Evolutionary conservation across 1,140 invertebrate genomes (phyloP).

Genomic region (Drosophila willistoni): DNA sequence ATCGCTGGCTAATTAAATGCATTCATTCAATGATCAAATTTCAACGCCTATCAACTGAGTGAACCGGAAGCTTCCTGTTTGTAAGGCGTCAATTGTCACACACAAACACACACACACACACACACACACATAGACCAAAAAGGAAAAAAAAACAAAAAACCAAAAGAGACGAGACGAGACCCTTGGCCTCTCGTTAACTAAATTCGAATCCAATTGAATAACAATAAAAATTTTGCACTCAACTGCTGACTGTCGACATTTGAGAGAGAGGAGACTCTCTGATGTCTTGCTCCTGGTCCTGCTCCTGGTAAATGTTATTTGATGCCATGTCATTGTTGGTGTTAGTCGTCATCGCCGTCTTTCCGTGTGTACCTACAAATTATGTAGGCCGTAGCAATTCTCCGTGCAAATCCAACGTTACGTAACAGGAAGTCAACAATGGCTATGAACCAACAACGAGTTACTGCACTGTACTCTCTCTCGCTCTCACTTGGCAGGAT

Average conservation of each 20-base stretch:
- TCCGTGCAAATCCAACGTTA: conserved; percentile 18
- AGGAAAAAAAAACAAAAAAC: background rate
- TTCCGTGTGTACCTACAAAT: conserved; percentile 75
- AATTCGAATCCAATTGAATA: conserved; percentile 83
- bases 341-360: conserved; percentile 9
- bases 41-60: conserved; percentile 47
- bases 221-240: conserved; percentile 76
- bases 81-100: conserved; percentile 77
- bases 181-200: conserved; percentile 37
- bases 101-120: conserved; percentile 28
- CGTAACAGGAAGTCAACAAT: conserved; percentile 78
- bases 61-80: conserved; percentile 67
- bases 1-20: conserved; percentile 68
- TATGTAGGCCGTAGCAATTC: conserved; percentile 54
- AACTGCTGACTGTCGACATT: conserved; percentile 21
- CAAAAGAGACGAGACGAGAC: background rate
- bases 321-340: conserved; percentile 68
- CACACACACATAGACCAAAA: background rate
- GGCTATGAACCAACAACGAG: conserved; percentile 34
- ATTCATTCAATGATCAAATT: conserved; percentile 53
- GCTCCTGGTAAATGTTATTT: conserved; percentile 57
- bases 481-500: conserved; percentile 38
- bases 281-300: conserved; percentile 3
- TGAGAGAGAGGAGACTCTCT: background rate
- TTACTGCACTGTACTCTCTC: conserved; percentile 21